Evolutionary conservation across 1,140 invertebrate genomes (phyloP).

Genomic region (Pseudomyrmex dendroicus): DNA sequence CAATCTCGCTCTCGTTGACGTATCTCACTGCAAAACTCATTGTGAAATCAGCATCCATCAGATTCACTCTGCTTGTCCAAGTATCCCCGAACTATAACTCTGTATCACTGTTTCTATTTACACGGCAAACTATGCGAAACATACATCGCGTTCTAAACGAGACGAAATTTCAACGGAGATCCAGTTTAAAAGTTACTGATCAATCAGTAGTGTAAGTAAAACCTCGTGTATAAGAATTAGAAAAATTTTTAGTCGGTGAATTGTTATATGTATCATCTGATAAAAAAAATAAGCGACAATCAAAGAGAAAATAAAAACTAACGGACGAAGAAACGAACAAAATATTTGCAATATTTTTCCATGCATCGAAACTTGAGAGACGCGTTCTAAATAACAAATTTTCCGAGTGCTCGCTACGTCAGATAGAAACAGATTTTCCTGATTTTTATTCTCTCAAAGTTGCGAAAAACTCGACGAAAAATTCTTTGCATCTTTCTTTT

Average conservation of each 20-base stretch:
- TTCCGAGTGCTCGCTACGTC: not conserved
- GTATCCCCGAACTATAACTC: constrained; percentile 49
- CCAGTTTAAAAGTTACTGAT: too few relatives aligned
- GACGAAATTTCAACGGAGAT: constrained; percentile 21
- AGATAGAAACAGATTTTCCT: not conserved
- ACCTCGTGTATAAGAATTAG: not conserved
- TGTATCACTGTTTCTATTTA: constrained; percentile 35
- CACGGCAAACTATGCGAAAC: constrained; percentile 24
- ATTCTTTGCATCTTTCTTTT: not conserved
- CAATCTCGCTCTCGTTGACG: constrained; percentile 1
- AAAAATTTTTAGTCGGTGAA: too few relatives aligned
- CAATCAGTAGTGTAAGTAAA: not conserved
- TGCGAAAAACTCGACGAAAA: not conserved
- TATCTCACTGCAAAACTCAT: constrained; percentile 39
- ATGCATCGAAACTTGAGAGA: too few relatives aligned
- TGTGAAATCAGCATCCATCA: constrained; percentile 41
- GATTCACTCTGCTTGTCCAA: constrained; percentile 25
- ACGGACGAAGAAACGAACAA: too few relatives aligned
- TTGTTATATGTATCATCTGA: too few relatives aligned
- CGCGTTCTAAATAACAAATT: too few relatives aligned
- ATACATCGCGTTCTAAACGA: constrained; percentile 6
- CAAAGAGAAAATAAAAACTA: too few relatives aligned
- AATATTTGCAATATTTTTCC: too few relatives aligned
- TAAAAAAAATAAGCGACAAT: too few relatives aligned
- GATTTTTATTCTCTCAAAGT: not conserved